phyloP scores from a whole-genome alignment of 2,888 invertebrate genomes.

The Himalopsyche anomala region DNA sequence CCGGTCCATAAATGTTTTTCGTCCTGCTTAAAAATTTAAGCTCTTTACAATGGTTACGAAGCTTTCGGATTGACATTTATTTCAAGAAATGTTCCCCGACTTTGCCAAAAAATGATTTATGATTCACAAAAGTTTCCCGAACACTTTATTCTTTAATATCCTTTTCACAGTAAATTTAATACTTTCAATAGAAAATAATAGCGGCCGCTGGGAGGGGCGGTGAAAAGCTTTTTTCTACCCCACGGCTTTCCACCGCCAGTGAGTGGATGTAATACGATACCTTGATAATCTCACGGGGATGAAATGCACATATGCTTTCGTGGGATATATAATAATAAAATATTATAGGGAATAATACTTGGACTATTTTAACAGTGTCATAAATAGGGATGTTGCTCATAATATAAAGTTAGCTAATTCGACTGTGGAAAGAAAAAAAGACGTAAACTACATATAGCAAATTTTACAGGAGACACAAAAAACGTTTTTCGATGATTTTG shows the following conservation, averaged over 20 bases:
- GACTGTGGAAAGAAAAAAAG: no score
- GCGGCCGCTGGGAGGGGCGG: not conserved
- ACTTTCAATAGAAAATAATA: constrained; percentile 59
- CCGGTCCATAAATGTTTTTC: constrained; percentile 7
- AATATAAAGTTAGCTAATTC: no score
- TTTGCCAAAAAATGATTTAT: constrained; percentile 55
- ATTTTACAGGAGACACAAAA: no score
- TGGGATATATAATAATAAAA: not conserved
- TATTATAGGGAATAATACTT: not conserved
- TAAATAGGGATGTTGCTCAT: not conserved
- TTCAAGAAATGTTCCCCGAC: not conserved
- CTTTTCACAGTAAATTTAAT: constrained; percentile 63
- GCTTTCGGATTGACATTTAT: constrained; percentile 17
- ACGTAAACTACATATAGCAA: no score
- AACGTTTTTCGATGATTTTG: no score
- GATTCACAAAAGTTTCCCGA: constrained; percentile 46
- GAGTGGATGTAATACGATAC: not conserved
- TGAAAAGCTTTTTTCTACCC: not conserved
- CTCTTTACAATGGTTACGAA: not conserved
- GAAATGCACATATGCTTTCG: not conserved
- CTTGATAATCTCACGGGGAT: constrained; percentile 5
- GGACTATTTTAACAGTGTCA: not conserved
- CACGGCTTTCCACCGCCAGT: not conserved
- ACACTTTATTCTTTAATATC: constrained; percentile 63
- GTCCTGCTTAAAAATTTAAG: constrained; percentile 23